A percentile compares a stretch with the other conserved stretches of the same genome.
Conservation (phyloP, 1,140 invertebrate species). For the Melanaphis sacchari region DNA sequence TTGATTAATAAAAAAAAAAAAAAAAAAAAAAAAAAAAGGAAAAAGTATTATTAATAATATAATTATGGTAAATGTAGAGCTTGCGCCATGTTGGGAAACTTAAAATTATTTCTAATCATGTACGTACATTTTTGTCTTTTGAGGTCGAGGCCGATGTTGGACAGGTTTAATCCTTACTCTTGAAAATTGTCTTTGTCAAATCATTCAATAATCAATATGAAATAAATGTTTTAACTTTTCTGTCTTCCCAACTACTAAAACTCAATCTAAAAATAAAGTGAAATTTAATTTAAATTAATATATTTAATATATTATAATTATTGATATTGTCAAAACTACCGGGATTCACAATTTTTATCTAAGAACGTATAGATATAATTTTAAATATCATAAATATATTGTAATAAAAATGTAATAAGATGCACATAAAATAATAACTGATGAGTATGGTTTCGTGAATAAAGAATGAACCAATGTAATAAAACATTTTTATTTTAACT, state of each 20-base stretch:
- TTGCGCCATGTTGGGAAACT: neutral
- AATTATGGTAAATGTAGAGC: neutral
- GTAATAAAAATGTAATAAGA: neutral
- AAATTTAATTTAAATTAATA: neutral
- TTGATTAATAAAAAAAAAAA: neutral
- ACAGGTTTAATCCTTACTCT: conserved; percentile 35
- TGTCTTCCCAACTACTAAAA: neutral
- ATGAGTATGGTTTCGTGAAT: neutral
- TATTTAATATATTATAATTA: too few relatives aligned
- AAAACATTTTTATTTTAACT: neutral
- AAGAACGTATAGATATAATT: neutral
- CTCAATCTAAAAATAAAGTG: neutral
- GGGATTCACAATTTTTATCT: neutral
- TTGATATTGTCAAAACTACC: neutral
- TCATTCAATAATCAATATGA: neutral
- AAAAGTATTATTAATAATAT: neutral
- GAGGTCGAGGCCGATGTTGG: conserved; percentile 40
- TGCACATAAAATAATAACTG: neutral
- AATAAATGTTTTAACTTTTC: neutral
- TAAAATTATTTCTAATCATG: neutral
- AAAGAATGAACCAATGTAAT: neutral
- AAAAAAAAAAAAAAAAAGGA: neutral
- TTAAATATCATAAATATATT: too few relatives aligned
- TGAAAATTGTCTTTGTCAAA: neutral
- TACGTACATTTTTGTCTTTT: neutral